These are phyloP conservation scores for Acrobasis consociella DNA, from an alignment of 2,888 invertebrate species.

Conservation along the genomic window DNA sequence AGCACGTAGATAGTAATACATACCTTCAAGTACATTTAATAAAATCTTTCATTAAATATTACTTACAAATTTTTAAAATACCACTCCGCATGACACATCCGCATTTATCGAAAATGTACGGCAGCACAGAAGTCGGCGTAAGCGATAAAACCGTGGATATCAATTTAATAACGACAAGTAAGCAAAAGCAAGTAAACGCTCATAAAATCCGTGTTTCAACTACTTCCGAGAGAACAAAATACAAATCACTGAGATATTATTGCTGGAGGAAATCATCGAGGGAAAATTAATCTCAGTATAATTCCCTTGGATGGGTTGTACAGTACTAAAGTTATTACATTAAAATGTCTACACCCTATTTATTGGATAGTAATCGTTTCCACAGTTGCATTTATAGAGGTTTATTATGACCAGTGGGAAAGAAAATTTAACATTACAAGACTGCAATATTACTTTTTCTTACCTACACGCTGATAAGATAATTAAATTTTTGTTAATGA, in stretches of 20 bases:
- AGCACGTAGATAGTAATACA: no score
- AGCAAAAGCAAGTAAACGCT: not conserved
- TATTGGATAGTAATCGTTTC: conserved; percentile 5
- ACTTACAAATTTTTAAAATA: not conserved
- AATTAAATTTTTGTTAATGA: no score
- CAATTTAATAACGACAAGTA: not conserved
- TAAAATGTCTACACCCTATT: conserved; percentile 8
- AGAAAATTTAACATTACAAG: not conserved
- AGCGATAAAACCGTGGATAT: not conserved
- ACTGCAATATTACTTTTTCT: no score
- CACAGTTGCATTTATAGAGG: conserved; percentile 1
- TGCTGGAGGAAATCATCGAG: not conserved
- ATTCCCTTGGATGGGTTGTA: not conserved
- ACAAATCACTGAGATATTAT: conserved; percentile 5
- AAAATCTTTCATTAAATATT: not conserved
- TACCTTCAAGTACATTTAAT: no score
- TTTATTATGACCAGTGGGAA: not conserved
- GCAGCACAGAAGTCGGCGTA: not conserved
- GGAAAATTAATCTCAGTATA: conserved; percentile 4
- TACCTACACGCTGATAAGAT: no score
- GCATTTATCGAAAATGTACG: not conserved
- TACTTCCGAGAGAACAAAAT: conserved; percentile 9
- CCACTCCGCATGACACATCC: not conserved
- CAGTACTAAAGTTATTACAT: conserved; percentile 9
- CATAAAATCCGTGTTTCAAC: not conserved